Evolutionary conservation across 2,113 vertebrate genomes (phyloP), one percentile per base, ranked within the genome.

Genomic region (Archilochus colubris): DNA sequence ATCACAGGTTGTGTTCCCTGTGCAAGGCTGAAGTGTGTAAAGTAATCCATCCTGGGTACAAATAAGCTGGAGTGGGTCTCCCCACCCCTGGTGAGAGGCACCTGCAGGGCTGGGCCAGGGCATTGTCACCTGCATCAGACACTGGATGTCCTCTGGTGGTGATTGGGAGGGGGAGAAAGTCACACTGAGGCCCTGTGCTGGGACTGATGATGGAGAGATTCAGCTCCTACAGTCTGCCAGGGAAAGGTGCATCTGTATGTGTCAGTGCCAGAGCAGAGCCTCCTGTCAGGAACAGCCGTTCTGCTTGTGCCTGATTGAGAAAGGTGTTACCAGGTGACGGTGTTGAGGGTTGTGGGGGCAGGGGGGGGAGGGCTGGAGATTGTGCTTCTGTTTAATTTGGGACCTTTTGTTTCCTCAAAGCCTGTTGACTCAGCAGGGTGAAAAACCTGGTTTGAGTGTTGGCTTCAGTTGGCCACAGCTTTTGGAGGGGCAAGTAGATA

Each of bases 401-500:
- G 76, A 61, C 57, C 48, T 86, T 94, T 75, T 93, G 74, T 93
- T 94, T 93, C 69, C 79, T 91, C 23, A 38, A 62, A 89, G 69
- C 78, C 62, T 86, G 86, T 96, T 88, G 78, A 15, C 76, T 96
- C 83, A 87, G 84, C 63, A 70, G 91, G 77, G 57, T 61, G 64
- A 86, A 79, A 95, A 95, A 92, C 91, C 73, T 63, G 51, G 90
- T 58, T 28, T 62, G 62, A 76, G 68, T 55, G 61, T 69, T 89
- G 59, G 53, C 80, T 92, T 96, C 78, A 44, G 70, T 95, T 93
- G 78, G 75, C 81, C 19, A 12, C 38, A 40, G 86, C 36, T 78
- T 78, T 77, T 7, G 20, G 64, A 85, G 77, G 87, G 94, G 36
- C 79, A 85, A 83, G 82, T 80, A 94, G 95, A 95, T 93, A 83